Evolutionary conservation across 1,140 invertebrate species (phyloP), one percentile per base, ranked within the genome.

Genomic region (Drosophila baimaii): DNA sequence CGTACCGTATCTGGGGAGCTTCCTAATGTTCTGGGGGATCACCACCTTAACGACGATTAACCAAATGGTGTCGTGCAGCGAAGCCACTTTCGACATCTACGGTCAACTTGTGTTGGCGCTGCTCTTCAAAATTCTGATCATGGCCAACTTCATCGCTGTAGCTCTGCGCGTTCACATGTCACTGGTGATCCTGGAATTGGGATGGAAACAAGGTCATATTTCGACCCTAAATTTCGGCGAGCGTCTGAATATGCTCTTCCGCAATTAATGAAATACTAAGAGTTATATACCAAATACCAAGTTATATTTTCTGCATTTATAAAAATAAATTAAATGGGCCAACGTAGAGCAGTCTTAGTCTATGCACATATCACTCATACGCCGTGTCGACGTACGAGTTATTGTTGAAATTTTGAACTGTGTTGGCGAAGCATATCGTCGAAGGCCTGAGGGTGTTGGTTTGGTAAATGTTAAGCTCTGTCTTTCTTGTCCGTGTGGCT

Each of bases 81-180:
- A 19, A 13, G 1, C 29, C 19, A 52, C 12, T 3, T 0, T 3
- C 6, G 5, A 0, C 3, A 3, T 4, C 7, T 35, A n/a, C 19
- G 9, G 5, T 25, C 31, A 68, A 1, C 17, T 81, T 2, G 3
- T 6, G 8, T 9, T 64, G 15, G 15, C 7, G 0, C 1, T 81
- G 3, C 0, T 64, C 0, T 77, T 77, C 13, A 82, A 82, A 33
- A 0, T 82, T 5, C 5, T 81, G 1, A 25, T 65, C 8, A 1
- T 77, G 15, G 8, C 23, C 23, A 62, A 77, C 41, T 23, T 41
- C 1, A 9, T 19, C 10, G 7, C 15, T 3, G 25, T 65, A 0
- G 9, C 7, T 4, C 19, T 6, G 19, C 74, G 63, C 25, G 15
- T 10, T 35, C 39, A 21, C 6, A 1, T 25, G 5, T 12, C 47